Evolutionary conservation across 2,888 invertebrate genomes (phyloP).

Genomic region (Nomada fabriciana): DNA sequence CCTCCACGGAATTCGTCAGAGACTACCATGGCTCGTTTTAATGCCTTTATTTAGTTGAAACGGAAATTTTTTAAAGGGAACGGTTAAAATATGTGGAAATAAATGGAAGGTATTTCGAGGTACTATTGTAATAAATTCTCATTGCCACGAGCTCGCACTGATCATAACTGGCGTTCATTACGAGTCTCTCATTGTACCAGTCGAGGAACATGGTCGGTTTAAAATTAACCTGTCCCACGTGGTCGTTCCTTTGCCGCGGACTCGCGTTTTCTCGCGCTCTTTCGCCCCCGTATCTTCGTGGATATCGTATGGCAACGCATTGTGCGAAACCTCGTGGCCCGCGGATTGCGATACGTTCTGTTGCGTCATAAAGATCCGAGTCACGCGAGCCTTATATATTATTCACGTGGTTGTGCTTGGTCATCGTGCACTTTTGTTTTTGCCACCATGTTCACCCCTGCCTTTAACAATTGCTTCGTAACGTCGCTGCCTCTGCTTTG

Average conservation of each 20-base stretch:
- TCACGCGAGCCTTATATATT: slow-evolving; percentile 68
- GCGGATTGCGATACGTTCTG: slow-evolving; percentile 59
- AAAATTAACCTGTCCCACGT: neutral
- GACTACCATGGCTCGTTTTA: too few relatives aligned
- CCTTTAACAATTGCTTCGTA: slow-evolving; percentile 9
- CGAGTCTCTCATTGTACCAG: neutral
- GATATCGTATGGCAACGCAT: slow-evolving; percentile 2
- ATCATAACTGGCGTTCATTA: neutral
- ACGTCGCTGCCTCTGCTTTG: slow-evolving; percentile 32
- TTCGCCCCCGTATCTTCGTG: neutral
- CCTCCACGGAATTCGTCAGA: too few relatives aligned
- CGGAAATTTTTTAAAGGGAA: too few relatives aligned
- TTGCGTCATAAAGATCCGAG: slow-evolving; percentile 63
- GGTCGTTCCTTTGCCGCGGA: neutral
- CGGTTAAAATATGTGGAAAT: neutral
- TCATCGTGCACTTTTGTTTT: slow-evolving; percentile 43
- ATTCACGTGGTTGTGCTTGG: slow-evolving; percentile 51
- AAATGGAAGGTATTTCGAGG: neutral
- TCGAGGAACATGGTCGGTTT: neutral
- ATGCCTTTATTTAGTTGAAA: too few relatives aligned
- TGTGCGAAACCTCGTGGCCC: slow-evolving; percentile 9
- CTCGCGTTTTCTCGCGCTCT: neutral
- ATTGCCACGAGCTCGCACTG: neutral
- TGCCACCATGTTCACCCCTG: neutral
- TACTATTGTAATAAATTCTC: neutral